Evolutionary conservation across 2,888 invertebrate genomes (phyloP).

Genomic region (Apamea sordens): DNA sequence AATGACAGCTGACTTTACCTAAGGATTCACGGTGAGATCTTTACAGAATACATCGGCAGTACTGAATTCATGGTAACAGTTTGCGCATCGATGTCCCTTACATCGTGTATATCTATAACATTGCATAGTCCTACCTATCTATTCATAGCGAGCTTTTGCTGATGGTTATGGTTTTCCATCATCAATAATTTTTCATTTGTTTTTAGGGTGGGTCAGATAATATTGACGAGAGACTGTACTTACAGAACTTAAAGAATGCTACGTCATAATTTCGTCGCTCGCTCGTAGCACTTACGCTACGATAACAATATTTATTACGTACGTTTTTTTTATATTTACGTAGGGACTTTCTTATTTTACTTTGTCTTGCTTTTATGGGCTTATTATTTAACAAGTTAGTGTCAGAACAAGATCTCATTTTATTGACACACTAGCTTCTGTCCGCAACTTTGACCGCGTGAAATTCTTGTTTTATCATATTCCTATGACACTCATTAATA

Average conservation of each 20-base stretch:
- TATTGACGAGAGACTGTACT: too few relatives aligned
- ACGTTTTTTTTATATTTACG: too few relatives aligned
- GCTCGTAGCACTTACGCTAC: constrained; percentile 15
- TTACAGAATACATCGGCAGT: neutral
- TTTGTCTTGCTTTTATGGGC: neutral
- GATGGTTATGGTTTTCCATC: too few relatives aligned
- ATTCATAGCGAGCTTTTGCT: neutral
- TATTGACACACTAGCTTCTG: neutral
- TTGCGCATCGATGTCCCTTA: neutral
- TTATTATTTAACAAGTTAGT: neutral
- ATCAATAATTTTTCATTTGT: neutral
- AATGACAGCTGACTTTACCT: too few relatives aligned
- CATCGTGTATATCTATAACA: neutral
- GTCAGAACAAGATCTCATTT: neutral
- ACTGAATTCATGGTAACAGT: neutral
- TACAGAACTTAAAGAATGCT: too few relatives aligned
- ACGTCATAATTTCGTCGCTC: constrained; percentile 23
- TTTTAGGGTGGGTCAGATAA: too few relatives aligned
- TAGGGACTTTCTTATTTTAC: neutral
- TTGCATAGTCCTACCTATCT: neutral
- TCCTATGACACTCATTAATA: neutral
- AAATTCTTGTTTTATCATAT: neutral
- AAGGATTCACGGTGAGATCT: neutral
- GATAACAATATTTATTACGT: neutral
- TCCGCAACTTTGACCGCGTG: neutral